A percentile compares a stretch with the other conserved stretches of the same genome.
Conservation (phyloP, 2,113 vertebrate species). For the Epinephelus cyanopodus region DNA sequence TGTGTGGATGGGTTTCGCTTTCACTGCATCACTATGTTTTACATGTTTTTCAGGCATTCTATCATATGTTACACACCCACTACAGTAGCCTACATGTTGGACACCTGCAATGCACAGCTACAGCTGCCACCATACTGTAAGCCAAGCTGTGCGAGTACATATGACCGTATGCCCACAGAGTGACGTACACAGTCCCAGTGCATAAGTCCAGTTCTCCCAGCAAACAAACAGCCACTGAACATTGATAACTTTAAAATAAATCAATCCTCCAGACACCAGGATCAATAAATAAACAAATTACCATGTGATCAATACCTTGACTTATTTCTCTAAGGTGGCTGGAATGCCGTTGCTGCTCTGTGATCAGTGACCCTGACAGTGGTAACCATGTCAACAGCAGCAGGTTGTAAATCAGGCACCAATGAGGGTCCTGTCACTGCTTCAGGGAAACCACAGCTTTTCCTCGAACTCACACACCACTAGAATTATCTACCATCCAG, state of each 20-base stretch:
- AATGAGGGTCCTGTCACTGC: neutral
- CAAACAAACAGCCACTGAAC: neutral
- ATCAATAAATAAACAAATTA: slow-evolving; percentile 21
- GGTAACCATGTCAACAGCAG: slow-evolving; percentile 45
- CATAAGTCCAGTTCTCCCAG: neutral
- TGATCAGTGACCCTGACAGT: slow-evolving; percentile 18
- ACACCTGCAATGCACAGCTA: neutral
- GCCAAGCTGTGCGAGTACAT: neutral
- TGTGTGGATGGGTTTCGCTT: neutral
- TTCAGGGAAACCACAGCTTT: neutral
- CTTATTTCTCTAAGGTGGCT: neutral
- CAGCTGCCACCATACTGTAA: neutral
- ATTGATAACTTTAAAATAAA: neutral
- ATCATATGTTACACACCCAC: neutral
- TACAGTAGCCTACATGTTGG: neutral
- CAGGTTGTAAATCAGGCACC: slow-evolving; percentile 31
- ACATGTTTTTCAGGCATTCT: too few relatives aligned
- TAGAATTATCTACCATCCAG: neutral
- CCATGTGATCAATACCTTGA: slow-evolving; percentile 19
- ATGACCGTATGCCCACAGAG: neutral
- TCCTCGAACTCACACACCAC: neutral
- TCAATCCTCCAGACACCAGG: neutral
- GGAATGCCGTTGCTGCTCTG: neutral
- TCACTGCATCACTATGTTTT: too few relatives aligned
- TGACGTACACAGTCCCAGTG: neutral